Evolutionary conservation across 2,888 invertebrate species (phyloP), one percentile per base, ranked within the genome.

Genomic region (Synergus gifuensis): DNA sequence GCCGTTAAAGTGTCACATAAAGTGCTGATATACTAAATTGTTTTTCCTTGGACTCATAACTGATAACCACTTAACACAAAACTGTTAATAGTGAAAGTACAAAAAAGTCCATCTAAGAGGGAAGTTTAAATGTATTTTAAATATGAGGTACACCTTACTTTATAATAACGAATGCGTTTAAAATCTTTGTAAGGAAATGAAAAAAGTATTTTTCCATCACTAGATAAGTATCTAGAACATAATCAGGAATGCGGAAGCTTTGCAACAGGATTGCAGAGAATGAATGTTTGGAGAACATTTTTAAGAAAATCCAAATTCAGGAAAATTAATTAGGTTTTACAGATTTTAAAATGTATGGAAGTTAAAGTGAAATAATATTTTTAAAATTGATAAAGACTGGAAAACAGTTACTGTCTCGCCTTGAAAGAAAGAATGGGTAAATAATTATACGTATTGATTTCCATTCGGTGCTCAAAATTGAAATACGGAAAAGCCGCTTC

Each of bases 1-100:
- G 28, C 46, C 28, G 46, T 22, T 22, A 69, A 69, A 69, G 16
- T 9, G 44, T 46, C 16, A 28, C 46, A 67, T 46, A 60, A 12
- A 60, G 14, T 46, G 44, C 28, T 28, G 49, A 69, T 69, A 69
- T 7, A 49, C 44, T 12, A 28, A 69, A 69, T 69, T 16, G 69
- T 16, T 69, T 69, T 49, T 69, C 12, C 60, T 60, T 22, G 18
- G 60, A 22, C 60, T 22, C 22, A 22, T 22, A 22, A 60, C 69
- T 28, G 69, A 69, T 69, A 49, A 69, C 49, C 28, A 69, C 46
- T 69, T 12, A 49, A 60, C n/a, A 8, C 9, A 16, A 46, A n/a
- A 69, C 44, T 49, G 18, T 46, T 14, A 67, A 46, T 67, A 22
- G 18, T 22, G 42, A 67, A 67, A 44, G 44, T 44, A 14, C 7